phyloP scores from a whole-genome alignment of 2,113 vertebrate species.

The Tragelaphus scriptus region DNA sequence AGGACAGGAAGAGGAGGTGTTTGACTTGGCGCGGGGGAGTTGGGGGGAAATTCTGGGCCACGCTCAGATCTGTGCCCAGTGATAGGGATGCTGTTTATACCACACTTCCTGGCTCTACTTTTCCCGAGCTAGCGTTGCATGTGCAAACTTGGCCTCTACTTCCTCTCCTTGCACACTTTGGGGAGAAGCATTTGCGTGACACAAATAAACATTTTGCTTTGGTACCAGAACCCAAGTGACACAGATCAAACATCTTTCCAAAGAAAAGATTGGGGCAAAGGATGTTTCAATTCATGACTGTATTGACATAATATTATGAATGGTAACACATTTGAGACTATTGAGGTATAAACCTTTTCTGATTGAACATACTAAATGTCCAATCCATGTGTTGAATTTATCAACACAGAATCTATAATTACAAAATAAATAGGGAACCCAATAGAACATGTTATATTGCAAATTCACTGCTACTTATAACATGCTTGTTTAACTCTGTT shows the following conservation, averaged over 20 bases:
- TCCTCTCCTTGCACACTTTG: background rate
- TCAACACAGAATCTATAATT: background rate
- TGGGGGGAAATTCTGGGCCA: background rate
- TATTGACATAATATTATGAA: background rate
- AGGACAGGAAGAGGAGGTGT: background rate
- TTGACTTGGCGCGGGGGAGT: background rate
- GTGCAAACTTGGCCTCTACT: accelerated
- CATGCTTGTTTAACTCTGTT: background rate
- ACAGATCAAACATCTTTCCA: background rate
- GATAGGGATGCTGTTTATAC: background rate
- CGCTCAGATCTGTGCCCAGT: background rate
- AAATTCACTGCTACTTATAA: background rate
- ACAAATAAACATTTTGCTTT: background rate
- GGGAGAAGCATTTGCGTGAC: background rate
- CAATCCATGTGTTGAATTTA: background rate
- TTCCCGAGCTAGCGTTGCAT: accelerated
- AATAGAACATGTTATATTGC: background rate
- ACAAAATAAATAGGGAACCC: constrained; percentile 50
- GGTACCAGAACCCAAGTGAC: background rate
- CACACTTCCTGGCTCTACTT: background rate
- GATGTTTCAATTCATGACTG: background rate
- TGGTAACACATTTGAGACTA: accelerated
- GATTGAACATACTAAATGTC: background rate
- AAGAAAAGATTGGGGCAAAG: background rate
- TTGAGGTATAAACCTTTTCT: background rate